These are phyloP conservation scores for Aphrophora alni DNA, from an alignment of 2,888 invertebrate genomes.

Conservation along the genomic window DNA sequence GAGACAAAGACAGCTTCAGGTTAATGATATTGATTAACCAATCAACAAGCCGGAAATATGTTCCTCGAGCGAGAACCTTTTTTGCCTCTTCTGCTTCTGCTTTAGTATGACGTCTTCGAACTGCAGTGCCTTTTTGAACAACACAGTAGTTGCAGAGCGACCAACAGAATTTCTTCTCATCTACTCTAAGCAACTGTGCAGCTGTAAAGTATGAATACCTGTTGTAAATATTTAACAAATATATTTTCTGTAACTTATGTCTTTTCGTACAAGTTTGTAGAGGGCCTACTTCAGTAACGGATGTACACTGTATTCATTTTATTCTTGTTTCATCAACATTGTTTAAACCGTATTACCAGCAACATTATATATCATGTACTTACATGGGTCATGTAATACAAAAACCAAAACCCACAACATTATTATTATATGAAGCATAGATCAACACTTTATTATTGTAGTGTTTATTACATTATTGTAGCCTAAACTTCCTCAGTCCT, in stretches of 20 bases:
- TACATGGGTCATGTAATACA: no score
- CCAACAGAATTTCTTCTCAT: slow-evolving; percentile 84
- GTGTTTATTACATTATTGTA: no score
- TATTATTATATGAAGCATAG: no score
- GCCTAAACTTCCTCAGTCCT: no score
- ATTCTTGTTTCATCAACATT: no score
- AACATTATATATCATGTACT: no score
- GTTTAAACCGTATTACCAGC: no score
- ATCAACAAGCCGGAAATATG: slow-evolving; percentile 85
- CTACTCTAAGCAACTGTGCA: slow-evolving; percentile 75
- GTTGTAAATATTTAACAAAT: background rate
- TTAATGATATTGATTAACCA: slow-evolving; percentile 89
- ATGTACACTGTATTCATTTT: background rate
- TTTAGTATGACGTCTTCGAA: slow-evolving; percentile 70
- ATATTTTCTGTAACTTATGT: no score
- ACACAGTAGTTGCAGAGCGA: slow-evolving; percentile 86
- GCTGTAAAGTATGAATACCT: slow-evolving; percentile 62
- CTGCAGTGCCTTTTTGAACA: slow-evolving; percentile 75
- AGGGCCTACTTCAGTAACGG: background rate
- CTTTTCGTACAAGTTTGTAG: no score
- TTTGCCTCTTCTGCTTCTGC: slow-evolving; percentile 84
- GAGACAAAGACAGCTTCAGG: slow-evolving; percentile 78
- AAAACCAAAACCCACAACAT: no score
- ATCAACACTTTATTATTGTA: no score
- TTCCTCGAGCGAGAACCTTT: slow-evolving; percentile 82